A percentile compares a stretch with the other conserved stretches of the same genome.
These are phyloP conservation scores for Laupala kohalensis DNA, from an alignment of 1,140 invertebrate genomes.

Conservation along the genomic window DNA sequence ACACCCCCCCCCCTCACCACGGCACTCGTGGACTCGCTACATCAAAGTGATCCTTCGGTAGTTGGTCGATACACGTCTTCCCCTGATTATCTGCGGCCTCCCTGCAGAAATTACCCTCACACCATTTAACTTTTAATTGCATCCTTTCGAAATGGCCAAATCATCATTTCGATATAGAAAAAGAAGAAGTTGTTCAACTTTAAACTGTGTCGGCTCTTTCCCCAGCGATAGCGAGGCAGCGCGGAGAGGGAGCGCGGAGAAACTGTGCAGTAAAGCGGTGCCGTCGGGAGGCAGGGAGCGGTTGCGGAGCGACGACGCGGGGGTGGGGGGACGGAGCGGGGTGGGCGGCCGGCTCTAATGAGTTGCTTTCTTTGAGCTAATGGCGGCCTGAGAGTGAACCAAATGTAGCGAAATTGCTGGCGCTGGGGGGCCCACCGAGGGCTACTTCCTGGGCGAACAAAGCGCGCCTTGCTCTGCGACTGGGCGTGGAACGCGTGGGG, in stretches of 20 bases:
- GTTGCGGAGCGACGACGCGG: too few species aligned
- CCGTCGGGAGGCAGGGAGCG: too few species aligned
- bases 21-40: too few species aligned
- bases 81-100: conserved; percentile 1
- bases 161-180: conserved; percentile 14
- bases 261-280: neutral
- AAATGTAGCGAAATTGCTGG: conserved; percentile 13
- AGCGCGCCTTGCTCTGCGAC: neutral
- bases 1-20: too few species aligned
- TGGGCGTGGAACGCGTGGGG: neutral
- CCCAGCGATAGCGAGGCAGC: too few species aligned
- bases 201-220: conserved; percentile 1
- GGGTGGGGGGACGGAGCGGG: neutral
- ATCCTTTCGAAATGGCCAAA: conserved; percentile 14
- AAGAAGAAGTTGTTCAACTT: conserved; percentile 12
- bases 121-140: conserved; percentile 15
- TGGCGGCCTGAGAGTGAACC: conserved; percentile 12
- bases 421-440: conserved; percentile 1
- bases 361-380: conserved; percentile 15
- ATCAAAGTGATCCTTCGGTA: too few species aligned
- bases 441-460: conserved; percentile 1
- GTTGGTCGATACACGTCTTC: neutral
- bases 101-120: neutral
- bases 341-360: conserved; percentile 6
- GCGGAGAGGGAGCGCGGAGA: too few species aligned